Conservation (phyloP, 2,888 invertebrate genomes). For the Lasioglossum vierecki region DNA sequence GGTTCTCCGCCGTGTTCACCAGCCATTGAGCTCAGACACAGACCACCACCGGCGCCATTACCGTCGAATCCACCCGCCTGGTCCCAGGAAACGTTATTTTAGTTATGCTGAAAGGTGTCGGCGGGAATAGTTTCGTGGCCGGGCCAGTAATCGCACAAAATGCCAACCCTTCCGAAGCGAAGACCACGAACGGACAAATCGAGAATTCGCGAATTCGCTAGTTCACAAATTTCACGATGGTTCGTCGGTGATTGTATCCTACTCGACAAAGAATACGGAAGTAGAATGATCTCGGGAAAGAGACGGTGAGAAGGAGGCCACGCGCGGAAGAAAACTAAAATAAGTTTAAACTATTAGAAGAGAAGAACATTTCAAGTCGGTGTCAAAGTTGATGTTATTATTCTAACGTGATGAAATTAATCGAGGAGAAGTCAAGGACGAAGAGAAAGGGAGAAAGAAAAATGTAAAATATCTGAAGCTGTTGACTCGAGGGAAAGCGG, state of each 20-base stretch:
- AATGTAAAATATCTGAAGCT: neutral
- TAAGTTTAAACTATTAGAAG: neutral
- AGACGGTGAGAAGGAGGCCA: neutral
- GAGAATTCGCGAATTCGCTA: neutral
- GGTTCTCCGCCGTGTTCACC: slow-evolving; percentile 77
- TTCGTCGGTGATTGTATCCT: neutral
- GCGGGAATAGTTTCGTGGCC: neutral
- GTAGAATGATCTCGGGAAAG: neutral
- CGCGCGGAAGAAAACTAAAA: neutral
- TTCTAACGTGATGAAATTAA: neutral
- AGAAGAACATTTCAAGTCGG: neutral
- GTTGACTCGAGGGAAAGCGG: neutral
- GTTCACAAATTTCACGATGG: neutral
- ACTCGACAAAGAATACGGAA: neutral
- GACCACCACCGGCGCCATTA: slow-evolving; percentile 78
- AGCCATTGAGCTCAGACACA: slow-evolving; percentile 79
- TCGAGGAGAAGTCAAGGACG: neutral
- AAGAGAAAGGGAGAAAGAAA: neutral
- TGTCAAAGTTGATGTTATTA: slow-evolving; percentile 4
- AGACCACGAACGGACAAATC: neutral
- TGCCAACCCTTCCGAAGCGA: slow-evolving; percentile 5
- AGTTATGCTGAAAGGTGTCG: slow-evolving; percentile 76
- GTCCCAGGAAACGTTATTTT: slow-evolving; percentile 93
- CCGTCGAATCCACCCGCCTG: slow-evolving; percentile 83
- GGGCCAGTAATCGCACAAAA: slow-evolving; percentile 48